Evolutionary conservation across 2,797 vertebrate species (phyloP).

Genomic region (Setipinna tenuifilis): DNA sequence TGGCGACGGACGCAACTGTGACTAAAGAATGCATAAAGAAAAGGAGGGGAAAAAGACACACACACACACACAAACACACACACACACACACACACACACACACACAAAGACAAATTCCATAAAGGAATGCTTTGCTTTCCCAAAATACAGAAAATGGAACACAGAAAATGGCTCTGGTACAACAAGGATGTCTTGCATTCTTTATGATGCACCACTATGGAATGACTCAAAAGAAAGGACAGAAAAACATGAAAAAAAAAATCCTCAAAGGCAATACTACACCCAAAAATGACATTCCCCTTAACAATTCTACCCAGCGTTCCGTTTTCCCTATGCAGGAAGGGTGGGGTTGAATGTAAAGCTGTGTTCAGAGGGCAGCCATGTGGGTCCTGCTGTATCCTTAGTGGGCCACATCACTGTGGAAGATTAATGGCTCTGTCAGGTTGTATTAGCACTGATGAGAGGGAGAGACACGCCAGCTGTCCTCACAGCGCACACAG

Average conservation of each 20-base stretch:
- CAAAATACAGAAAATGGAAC: background rate
- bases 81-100: too few species aligned
- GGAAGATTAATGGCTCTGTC: too few species aligned
- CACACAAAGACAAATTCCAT: too few species aligned
- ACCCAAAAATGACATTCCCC: slow-evolving; percentile 39
- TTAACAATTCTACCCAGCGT: background rate
- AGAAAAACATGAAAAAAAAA: too few species aligned
- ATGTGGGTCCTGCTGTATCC: too few species aligned
- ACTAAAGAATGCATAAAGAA: slow-evolving; percentile 59
- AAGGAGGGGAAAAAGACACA: slow-evolving; percentile 37
- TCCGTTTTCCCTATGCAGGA: background rate
- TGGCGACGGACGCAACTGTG: slow-evolving; percentile 45
- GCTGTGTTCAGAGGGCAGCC: background rate
- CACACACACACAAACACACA: too few species aligned
- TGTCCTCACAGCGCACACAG: too few species aligned
- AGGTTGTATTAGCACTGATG: too few species aligned
- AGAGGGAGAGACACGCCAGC: too few species aligned
- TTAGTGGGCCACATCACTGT: too few species aligned
- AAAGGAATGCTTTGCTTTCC: background rate
- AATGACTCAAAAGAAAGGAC: too few species aligned
- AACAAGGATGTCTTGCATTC: background rate
- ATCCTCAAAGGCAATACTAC: background rate
- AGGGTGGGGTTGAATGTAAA: background rate
- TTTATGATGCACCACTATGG: background rate
- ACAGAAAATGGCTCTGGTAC: background rate